phyloP scores from a whole-genome alignment of 2,797 vertebrate genomes.

The Acanthornis magna region DNA sequence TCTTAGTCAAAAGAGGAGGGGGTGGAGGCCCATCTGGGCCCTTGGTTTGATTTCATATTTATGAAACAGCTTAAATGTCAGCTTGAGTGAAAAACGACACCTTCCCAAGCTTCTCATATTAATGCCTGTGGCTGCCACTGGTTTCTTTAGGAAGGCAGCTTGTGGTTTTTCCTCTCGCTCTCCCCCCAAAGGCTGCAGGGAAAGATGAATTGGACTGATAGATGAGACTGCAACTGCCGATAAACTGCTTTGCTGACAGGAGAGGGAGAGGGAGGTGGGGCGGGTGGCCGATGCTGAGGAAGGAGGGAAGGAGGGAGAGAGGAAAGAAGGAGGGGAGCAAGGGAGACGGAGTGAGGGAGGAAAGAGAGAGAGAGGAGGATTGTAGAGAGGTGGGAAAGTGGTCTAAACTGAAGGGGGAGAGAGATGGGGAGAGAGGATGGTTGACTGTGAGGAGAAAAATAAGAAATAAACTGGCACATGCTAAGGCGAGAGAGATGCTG shows the following conservation, averaged over 20 bases:
- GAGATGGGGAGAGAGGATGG: background rate
- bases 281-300: background rate
- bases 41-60: conserved; percentile 80
- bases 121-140: conserved; percentile 73
- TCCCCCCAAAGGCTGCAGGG: conserved; percentile 45
- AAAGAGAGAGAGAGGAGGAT: background rate
- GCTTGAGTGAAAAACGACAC: conserved; percentile 79
- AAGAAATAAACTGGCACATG: background rate
- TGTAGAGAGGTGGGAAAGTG: background rate
- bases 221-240: conserved; percentile 48
- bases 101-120: conserved; percentile 75
- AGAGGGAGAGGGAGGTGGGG: background rate
- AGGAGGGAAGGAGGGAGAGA: background rate
- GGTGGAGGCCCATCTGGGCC: conserved; percentile 77
- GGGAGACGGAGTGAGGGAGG: background rate
- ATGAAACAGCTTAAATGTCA: conserved; percentile 82
- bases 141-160: conserved; percentile 66
- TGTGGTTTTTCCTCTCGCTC: conserved; percentile 51
- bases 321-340: background rate
- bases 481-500: background rate
- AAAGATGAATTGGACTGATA: conserved; percentile 66
- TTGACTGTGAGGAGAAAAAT: background rate
- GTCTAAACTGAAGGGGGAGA: background rate
- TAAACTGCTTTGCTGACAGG: conserved; percentile 59
- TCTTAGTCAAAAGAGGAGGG: conserved; percentile 74